Evolutionary conservation across 2,888 invertebrate species (phyloP), one percentile per base, ranked within the genome.

Genomic region (Agriopis leucophaearia): DNA sequence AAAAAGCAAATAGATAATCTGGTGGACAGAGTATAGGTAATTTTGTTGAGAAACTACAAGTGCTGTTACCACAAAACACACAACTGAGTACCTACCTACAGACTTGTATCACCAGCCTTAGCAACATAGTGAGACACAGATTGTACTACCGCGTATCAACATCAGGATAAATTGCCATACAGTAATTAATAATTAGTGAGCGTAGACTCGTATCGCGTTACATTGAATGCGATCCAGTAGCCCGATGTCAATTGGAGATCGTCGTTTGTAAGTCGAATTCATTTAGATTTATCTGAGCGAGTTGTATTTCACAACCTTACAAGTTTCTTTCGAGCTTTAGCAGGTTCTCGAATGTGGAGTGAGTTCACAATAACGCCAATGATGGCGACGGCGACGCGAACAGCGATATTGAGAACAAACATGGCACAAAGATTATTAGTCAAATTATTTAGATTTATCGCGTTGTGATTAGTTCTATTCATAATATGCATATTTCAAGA

Each of bases 231-330:
- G 88, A 84, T 86, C 88, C 87, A 88, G 83, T 89, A 86, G 87
- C 87, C 86, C 86, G 78, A 86, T 86, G 89, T 88, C 90, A 91
- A 91, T 92, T 92, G 88, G 80, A 75, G 78, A 78, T 77, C 81
- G 86, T 73, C 69, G 69, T 48, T 71, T 57, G 56, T 59, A 62
- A 61, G 59, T 64, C 66, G 59, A 56, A 57, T 64, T 73, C 55
- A 73, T 73, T 71, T 68, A 71, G 68, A 73, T 73, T 73, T 73
- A 73, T 73, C 42, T 66, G 27, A 55, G 44, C 13, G 44, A 35
- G 54, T 5, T 42, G 2, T 16, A 59, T 56, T 50, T 55, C 45
- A 36, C 40, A 15, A 64, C 4, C 52, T 52, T 51, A 58, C 36
- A 58, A 56, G 44, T 47, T 27, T 5, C 27, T 27, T 27, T 27